Evolutionary conservation across 1,140 invertebrate genomes (phyloP).

Genomic region (Panagrolaimus sp.): DNA sequence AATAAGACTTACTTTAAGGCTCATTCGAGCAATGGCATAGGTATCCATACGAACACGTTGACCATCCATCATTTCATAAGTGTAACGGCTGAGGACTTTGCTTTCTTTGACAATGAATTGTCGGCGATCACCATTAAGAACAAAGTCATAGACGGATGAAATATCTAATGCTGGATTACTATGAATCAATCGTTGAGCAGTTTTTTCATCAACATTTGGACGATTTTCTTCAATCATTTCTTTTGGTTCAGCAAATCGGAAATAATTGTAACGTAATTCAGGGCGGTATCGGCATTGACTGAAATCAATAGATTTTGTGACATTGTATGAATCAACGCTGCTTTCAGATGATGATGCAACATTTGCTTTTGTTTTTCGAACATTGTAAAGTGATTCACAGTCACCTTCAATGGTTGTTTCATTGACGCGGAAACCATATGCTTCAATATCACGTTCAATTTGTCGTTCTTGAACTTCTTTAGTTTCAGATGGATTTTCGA

Average conservation of each 20-base stretch:
- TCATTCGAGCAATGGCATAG: background rate
- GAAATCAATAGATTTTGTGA: constrained; percentile 54
- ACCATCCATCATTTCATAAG: background rate
- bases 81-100: background rate
- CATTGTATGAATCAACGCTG: constrained; percentile 22
- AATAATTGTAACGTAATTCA: constrained; percentile 34
- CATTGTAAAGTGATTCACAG: constrained; percentile 36
- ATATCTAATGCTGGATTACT: constrained; percentile 22
- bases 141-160: constrained; percentile 20
- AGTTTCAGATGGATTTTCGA: constrained; percentile 24
- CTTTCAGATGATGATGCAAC: constrained; percentile 16
- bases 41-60: background rate
- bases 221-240: constrained; percentile 2
- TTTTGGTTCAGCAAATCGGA: constrained; percentile 13
- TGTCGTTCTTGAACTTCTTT: background rate
- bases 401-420: constrained; percentile 41
- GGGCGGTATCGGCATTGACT: constrained; percentile 45
- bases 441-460: background rate
- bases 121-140: constrained; percentile 1
- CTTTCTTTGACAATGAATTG: constrained; percentile 10
- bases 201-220: constrained; percentile 18
- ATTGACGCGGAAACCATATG: constrained; percentile 15
- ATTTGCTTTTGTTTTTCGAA: constrained; percentile 21
- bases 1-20: background rate
- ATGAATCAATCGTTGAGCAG: constrained; percentile 7